These are phyloP conservation scores for Lycocorax pyrrhopterus DNA, from an alignment of 2,113 vertebrate genomes.

Conservation along the genomic window DNA sequence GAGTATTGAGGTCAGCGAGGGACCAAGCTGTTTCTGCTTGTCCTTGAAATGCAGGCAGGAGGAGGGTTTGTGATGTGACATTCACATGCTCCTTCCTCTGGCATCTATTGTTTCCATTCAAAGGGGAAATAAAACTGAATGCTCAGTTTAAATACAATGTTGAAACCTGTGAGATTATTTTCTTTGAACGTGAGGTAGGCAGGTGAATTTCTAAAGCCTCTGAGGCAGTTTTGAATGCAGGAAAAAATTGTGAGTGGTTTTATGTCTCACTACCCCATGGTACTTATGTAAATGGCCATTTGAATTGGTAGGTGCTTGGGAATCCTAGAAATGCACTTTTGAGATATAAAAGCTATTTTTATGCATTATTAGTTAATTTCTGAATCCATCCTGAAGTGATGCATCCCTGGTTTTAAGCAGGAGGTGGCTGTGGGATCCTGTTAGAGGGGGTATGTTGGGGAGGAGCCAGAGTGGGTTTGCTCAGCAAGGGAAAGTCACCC, in stretches of 20 bases:
- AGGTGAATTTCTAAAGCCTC: background rate
- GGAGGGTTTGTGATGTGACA: background rate
- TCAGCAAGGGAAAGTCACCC: background rate
- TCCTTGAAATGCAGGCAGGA: conserved; percentile 4
- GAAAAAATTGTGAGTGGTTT: background rate
- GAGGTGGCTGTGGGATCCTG: background rate
- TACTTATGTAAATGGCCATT: background rate
- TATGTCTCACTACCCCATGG: background rate
- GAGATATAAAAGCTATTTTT: background rate
- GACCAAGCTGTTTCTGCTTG: conserved; percentile 29
- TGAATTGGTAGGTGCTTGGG: background rate
- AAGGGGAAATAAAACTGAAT: background rate
- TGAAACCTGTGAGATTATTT: conserved; percentile 3
- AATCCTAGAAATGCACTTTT: background rate
- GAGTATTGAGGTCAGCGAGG: background rate
- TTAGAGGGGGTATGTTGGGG: fast-evolving
- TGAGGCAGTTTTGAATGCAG: background rate
- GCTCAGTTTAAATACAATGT: background rate
- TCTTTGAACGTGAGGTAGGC: background rate
- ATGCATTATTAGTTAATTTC: background rate
- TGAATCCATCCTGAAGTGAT: background rate
- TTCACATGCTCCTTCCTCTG: background rate
- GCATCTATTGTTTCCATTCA: background rate
- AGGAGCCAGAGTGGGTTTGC: background rate
- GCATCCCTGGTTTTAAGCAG: background rate